Evolutionary conservation across 2,797 vertebrate genomes (phyloP), one percentile per base, ranked within the genome.

Genomic region (Semotilus atromaculatus): DNA sequence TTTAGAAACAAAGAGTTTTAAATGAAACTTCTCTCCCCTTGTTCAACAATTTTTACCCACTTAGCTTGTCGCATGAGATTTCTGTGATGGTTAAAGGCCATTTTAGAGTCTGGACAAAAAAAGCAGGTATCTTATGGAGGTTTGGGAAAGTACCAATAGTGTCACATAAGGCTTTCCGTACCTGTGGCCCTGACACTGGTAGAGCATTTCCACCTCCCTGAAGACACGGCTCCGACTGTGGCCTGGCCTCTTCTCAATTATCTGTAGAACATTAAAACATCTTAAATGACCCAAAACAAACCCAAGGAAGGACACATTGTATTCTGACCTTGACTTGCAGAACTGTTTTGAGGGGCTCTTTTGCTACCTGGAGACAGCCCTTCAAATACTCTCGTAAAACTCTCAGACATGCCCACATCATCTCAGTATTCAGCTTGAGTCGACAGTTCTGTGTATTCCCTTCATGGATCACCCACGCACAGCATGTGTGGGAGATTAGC

Each of bases 181-280:
- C 98, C 98, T 97, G 93, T 99, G 98, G 64, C 98, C 98, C 94
- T 99, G 98, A 93, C 98, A 99, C 92, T 99, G 98, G 80, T 99
- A 98, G n/a, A 99, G 95, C 97, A 98, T 99, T 94, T 99, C 98
- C 89, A 99, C 98, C 92, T 99, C 98, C 34, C 97, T 96, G 91
- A 99, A 99, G 79, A 99, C 98, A 70, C 98, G 92, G 85, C 95
- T 97, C 82, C 98, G 96, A 91, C 97, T 98, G 91, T 97, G 97
- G 43, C 97, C 98, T 0, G 96, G 96, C 89, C 97, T 94, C 91
- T 99, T 99, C 93, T 98, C 97, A 0, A 99, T 99, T 90, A 99
- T 99, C 98, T 99, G 93, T 3, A 94, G 5, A 55, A 73, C 73
- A 84, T n/a, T 45, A 21, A 79, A 48, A 84, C 34, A 43, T 34